These are phyloP conservation scores for Rhinatrema bivittatum DNA, from an alignment of 2,797 vertebrate species.

Conservation along the genomic window DNA sequence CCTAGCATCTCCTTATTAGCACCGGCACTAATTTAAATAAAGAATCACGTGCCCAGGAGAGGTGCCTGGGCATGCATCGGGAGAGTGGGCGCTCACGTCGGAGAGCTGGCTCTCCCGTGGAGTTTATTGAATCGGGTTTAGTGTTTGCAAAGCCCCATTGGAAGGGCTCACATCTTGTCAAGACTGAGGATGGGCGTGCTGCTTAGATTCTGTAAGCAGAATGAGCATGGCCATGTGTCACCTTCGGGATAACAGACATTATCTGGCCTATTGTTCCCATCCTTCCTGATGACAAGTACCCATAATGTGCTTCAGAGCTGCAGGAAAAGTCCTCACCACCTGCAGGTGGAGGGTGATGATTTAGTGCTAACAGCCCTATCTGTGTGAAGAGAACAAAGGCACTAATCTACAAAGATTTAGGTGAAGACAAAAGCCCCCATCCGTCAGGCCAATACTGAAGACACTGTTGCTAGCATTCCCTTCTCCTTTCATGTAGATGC, in stretches of 20 bases:
- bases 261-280: conserved; percentile 19
- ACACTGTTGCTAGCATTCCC: conserved; percentile 23
- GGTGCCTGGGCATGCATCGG: too few relatives aligned
- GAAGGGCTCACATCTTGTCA: too few relatives aligned
- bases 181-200: too few relatives aligned
- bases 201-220: too few relatives aligned
- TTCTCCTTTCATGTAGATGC: conserved; percentile 7
- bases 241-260: conserved; percentile 18
- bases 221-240: not conserved
- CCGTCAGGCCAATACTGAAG: conserved; percentile 20
- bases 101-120: too few relatives aligned
- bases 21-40: too few relatives aligned
- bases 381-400: conserved; percentile 29
- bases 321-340: conserved; percentile 31
- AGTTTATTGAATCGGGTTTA: too few relatives aligned
- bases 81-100: too few relatives aligned
- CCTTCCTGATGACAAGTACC: conserved; percentile 33
- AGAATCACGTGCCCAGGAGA: too few relatives aligned
- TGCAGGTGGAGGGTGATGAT: conserved; percentile 32
- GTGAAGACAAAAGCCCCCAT: conserved; percentile 32
- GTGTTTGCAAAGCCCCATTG: too few relatives aligned
- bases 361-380: conserved; percentile 38
- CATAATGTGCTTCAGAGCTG: conserved; percentile 23
- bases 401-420: conserved; percentile 44
- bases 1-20: too few relatives aligned